These are phyloP conservation scores for Sesamia nonagrioides DNA, from an alignment of 1,140 invertebrate species.

Conservation along the genomic window DNA sequence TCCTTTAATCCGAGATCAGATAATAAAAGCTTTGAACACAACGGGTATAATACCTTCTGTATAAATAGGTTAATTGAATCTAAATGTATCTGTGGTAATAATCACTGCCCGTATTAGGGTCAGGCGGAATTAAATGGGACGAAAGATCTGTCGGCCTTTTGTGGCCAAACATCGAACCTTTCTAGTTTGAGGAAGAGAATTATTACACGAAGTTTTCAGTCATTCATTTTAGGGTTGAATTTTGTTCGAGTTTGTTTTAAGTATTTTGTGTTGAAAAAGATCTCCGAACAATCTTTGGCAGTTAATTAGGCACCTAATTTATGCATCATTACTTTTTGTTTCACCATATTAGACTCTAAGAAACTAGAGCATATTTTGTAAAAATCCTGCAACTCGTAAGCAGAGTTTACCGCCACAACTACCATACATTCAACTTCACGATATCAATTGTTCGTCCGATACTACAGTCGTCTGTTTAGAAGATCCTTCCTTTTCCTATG, in stretches of 20 bases:
- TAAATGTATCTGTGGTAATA: slow-evolving; percentile 44
- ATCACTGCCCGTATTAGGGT: slow-evolving; percentile 32
- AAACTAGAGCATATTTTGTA: no score
- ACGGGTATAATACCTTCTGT: slow-evolving; percentile 23
- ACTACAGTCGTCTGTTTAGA: no score
- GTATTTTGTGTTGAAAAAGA: not conserved
- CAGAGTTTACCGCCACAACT: no score
- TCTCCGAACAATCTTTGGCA: not conserved
- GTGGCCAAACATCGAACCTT: not conserved
- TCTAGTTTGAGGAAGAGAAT: slow-evolving; percentile 22
- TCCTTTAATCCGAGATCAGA: not conserved
- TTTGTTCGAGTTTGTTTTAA: not conserved
- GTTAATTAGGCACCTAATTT: no score
- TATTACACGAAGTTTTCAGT: slow-evolving; percentile 25
- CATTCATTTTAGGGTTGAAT: slow-evolving; percentile 9
- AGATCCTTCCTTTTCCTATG: no score
- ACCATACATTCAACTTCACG: no score
- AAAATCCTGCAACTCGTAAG: no score
- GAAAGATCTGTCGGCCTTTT: slow-evolving; percentile 51
- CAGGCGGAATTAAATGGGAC: slow-evolving; percentile 52
- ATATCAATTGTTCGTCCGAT: no score
- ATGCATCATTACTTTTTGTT: no score
- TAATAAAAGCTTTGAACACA: slow-evolving; percentile 4
- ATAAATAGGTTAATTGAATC: slow-evolving; percentile 53
- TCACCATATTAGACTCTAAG: no score